Percentiles rank a stretch among this genome's conserved stretches.
phyloP scores from a whole-genome alignment of 2,888 invertebrate genomes.

The Malthinus flaveolus region DNA sequence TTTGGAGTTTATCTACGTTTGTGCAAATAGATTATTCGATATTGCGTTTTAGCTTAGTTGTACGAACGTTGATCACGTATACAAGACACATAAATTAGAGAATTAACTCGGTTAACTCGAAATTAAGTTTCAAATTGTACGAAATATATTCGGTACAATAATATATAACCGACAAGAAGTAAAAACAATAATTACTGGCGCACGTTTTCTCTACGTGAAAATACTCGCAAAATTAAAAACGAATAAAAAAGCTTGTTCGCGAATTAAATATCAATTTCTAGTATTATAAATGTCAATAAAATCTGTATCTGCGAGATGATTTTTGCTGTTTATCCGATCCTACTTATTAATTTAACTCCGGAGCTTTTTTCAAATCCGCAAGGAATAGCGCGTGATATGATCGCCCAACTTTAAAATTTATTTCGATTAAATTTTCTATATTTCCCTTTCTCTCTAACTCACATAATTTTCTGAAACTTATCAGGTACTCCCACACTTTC shows the following conservation, averaged over 20 bases:
- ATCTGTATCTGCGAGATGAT: too few relatives aligned
- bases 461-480: too few relatives aligned
- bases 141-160: conserved; percentile 7
- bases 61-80: conserved; percentile 21
- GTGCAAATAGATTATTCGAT: conserved; percentile 19
- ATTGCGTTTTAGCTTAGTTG: conserved; percentile 16
- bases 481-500: too few relatives aligned
- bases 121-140: conserved; percentile 23
- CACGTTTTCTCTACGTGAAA: conserved; percentile 15
- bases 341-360: too few relatives aligned
- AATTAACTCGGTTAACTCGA: conserved; percentile 22
- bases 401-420: too few relatives aligned
- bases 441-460: too few relatives aligned
- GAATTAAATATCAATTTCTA: conserved; percentile 4
- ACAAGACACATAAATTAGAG: conserved; percentile 19
- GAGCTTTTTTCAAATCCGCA: too few relatives aligned
- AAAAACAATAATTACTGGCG: conserved; percentile 16
- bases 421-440: too few relatives aligned
- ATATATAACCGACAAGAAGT: conserved; percentile 11
- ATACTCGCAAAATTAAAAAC: conserved; percentile 10
- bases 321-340: too few relatives aligned
- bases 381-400: too few relatives aligned
- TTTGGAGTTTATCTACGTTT: conserved; percentile 14
- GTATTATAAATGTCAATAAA: too few relatives aligned
- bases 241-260: conserved; percentile 5